Percentiles rank a stretch among this genome's conserved stretches.
These are phyloP conservation scores for Chiloscyllium plagiosum DNA, from an alignment of 2,113 vertebrate genomes.

Conservation along the genomic window DNA sequence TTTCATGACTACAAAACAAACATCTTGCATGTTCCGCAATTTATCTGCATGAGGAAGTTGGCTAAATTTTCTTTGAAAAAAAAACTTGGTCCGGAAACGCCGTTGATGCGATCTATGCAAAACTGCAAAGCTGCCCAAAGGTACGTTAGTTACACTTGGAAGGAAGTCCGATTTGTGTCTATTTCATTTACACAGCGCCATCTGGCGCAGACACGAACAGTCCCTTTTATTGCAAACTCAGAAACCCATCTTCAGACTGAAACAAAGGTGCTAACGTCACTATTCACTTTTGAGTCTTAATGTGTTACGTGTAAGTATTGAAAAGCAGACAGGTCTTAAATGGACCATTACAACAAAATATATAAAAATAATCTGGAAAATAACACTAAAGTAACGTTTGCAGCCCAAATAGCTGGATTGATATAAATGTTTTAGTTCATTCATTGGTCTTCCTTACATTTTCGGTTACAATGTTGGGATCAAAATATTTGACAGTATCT, in stretches of 20 bases:
- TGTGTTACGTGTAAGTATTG: neutral
- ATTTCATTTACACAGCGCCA: neutral
- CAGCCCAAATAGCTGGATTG: neutral
- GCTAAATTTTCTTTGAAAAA: neutral
- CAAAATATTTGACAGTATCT: neutral
- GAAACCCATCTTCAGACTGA: neutral
- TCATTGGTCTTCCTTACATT: neutral
- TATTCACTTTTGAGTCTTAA: neutral
- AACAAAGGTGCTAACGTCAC: neutral
- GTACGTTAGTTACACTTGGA: neutral
- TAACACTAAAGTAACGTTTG: neutral
- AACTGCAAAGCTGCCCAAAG: neutral
- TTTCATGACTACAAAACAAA: slow-evolving; percentile 1
- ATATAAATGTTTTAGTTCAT: neutral
- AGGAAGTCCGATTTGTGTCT: neutral
- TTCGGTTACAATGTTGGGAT: neutral
- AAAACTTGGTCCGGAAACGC: slow-evolving; percentile 31
- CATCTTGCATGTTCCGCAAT: slow-evolving; percentile 32
- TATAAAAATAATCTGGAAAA: neutral
- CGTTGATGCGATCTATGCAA: slow-evolving; percentile 24
- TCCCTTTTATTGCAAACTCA: neutral
- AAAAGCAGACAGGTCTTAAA: neutral
- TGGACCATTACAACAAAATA: neutral
- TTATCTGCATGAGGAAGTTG: slow-evolving; percentile 30
- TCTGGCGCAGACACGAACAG: neutral